Conservation (phyloP, 1,140 invertebrate genomes). For the Teleogryllus occipitalis region DNA sequence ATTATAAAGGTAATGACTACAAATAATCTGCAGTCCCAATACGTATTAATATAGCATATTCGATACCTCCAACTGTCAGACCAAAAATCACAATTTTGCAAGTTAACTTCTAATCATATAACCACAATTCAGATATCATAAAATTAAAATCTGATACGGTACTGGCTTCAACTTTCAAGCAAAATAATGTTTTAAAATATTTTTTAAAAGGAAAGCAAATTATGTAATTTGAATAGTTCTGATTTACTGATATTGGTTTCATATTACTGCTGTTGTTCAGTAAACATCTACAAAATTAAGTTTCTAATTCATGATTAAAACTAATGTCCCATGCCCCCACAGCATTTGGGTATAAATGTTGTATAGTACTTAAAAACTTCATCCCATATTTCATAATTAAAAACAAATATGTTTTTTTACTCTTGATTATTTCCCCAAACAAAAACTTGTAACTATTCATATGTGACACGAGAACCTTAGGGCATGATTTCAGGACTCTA, state of each 20-base stretch:
- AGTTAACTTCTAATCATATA: too few relatives aligned
- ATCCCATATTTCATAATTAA: background rate
- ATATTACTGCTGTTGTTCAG: background rate
- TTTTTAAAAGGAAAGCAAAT: background rate
- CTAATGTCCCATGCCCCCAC: background rate
- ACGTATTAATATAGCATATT: too few relatives aligned
- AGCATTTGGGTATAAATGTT: background rate
- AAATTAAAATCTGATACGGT: background rate
- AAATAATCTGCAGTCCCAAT: too few relatives aligned
- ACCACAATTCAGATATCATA: background rate
- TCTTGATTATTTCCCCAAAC: background rate
- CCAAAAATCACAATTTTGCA: too few relatives aligned
- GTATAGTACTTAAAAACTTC: background rate
- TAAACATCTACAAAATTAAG: background rate
- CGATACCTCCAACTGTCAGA: too few relatives aligned
- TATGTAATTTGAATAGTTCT: background rate
- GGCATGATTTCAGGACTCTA: background rate
- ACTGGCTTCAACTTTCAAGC: background rate
- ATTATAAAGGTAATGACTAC: too few relatives aligned
- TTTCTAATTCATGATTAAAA: slow-evolving; percentile 6
- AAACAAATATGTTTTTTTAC: background rate
- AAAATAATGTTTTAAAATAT: background rate
- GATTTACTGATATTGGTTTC: background rate
- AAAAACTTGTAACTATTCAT: background rate
- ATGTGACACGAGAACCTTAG: background rate